Base-by-base conservation (phyloP, 2,797 vertebrate species). In the Poecilia velifera region DNA sequence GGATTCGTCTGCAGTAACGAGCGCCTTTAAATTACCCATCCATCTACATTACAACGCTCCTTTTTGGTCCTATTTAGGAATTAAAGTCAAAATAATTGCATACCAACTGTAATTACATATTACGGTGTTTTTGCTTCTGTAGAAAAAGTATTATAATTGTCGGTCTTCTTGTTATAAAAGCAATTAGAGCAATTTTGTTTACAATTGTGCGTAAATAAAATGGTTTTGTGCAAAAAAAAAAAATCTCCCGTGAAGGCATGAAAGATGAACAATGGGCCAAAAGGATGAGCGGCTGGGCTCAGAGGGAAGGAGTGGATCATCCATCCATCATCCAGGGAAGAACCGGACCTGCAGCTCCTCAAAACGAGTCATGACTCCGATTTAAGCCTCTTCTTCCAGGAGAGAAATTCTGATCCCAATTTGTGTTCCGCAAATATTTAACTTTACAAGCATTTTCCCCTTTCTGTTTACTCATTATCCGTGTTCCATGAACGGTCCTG, bases 401-500 rank as follows among this genome's bases (percentile, higher is more conserved):
- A 55, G 25, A 55, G 1, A 55, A 12, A 55, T n/a, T n/a, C 51
- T n/a, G 53, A 55, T 55, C 25, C 25, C 9, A n/a, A 55, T 9
- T 9, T 3, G 22, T n/a, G 22, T 25, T 25, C 25, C 53, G 8
- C 4, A 68, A 25, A 68, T 41, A 12, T 39, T 22, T 18, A 3
- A 20, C 9, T 41, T 68, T 5, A 25, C 20, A 12, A 8, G 8
- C 20, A 25, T 12, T 70, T 72, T 0, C 22, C 20, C 22, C 76
- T 70, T 2, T 49, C 41, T 28, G 72, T 71, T 20, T 0, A 36
- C 74, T 78, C 71, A 16, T 86, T 77, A 62, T 76, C 77, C 45
- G 9, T 18, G 53, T n/a, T 39, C 53, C 1, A 13, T 76, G 77
- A 45, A 49, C 10, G 31, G 45, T n/a, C 78, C n/a, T 74, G 84